Evolutionary conservation across 2,113 vertebrate genomes (phyloP).

Genomic region (Psittacula cyanocephala): DNA sequence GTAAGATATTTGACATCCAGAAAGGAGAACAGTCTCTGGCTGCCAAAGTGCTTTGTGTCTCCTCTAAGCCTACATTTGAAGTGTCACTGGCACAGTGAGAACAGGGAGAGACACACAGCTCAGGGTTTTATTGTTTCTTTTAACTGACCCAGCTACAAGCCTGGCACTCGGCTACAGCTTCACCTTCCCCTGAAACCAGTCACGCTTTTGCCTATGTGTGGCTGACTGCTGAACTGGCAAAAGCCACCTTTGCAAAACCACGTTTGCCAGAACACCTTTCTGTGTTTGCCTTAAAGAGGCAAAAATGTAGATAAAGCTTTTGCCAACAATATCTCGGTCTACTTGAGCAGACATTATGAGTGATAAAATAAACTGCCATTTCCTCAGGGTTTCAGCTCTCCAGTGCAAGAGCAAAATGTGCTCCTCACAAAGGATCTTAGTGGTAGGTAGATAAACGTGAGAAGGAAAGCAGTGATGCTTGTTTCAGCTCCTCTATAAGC

Average conservation of each 20-base stretch:
- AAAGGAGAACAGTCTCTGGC: neutral
- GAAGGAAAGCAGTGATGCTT: neutral
- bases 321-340: neutral
- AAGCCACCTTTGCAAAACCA: neutral
- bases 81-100: neutral
- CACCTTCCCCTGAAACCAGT: neutral
- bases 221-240: neutral
- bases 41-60: neutral
- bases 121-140: neutral
- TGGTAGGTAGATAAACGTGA: neutral
- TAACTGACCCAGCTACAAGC: neutral
- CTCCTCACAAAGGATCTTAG: neutral
- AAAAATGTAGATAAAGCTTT: neutral
- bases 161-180: neutral
- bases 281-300: neutral
- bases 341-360: neutral
- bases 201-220: neutral
- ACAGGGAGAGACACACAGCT: neutral
- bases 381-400: neutral
- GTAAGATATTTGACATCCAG: neutral
- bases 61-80: neutral
- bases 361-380: slow-evolving; percentile 1
- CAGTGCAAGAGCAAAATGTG: neutral
- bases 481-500: neutral
- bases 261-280: neutral